phyloP scores from a whole-genome alignment of 2,113 vertebrate genomes.

The Cololabis saira region DNA sequence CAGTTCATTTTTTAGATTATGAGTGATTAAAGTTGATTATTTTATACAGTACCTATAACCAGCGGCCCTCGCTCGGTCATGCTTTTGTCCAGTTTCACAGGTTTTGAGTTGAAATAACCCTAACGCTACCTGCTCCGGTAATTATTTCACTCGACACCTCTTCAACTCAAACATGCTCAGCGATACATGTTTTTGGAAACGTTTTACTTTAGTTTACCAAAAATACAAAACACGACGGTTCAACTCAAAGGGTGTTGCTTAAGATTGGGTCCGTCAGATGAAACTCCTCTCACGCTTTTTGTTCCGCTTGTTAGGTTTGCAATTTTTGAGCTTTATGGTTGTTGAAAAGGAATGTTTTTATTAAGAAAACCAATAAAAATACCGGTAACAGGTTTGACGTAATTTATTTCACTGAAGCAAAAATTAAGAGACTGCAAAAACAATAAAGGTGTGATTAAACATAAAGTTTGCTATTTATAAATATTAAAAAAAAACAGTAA shows the following conservation, averaged over 20 bases:
- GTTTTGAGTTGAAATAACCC: constrained; percentile 4
- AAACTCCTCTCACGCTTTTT: background rate
- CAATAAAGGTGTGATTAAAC: too few species aligned
- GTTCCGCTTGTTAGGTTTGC: constrained; percentile 40
- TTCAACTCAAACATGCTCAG: background rate
- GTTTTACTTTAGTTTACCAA: background rate
- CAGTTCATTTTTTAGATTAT: background rate
- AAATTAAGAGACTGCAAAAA: too few species aligned
- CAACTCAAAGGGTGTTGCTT: constrained; percentile 7
- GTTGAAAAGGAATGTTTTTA: background rate
- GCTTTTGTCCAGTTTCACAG: constrained; percentile 4
- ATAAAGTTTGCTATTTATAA: too few species aligned
- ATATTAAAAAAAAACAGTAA: too few species aligned
- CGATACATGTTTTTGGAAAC: background rate
- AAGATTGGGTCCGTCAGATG: constrained; percentile 30
- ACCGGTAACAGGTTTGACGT: too few species aligned
- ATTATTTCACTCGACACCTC: background rate
- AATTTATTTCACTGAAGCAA: too few species aligned
- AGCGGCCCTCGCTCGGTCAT: constrained; percentile 54
- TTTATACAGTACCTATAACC: constrained; percentile 50
- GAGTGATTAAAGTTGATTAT: background rate
- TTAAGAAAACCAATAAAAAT: too few species aligned
- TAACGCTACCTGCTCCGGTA: fast-evolving
- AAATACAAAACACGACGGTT: background rate
- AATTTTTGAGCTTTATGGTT: background rate